These are phyloP conservation scores for Laterallus jamaicensis DNA, from an alignment of 2,113 vertebrate species.

Conservation along the genomic window DNA sequence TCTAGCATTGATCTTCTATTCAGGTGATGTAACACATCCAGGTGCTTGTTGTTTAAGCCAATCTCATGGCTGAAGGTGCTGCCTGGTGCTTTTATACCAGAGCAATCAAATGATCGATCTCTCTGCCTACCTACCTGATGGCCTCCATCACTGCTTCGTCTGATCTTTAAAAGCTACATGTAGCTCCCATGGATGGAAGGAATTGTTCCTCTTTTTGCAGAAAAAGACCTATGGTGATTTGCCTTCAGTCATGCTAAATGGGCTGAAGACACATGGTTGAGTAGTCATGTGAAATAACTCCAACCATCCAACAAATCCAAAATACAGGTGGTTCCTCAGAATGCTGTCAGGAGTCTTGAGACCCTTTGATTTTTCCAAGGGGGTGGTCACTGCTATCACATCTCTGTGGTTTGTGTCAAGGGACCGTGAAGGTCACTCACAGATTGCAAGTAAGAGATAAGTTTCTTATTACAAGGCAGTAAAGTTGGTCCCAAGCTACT, in stretches of 20 bases:
- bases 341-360: not conserved
- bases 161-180: not conserved
- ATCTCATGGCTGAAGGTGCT: not conserved
- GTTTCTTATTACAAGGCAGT: not conserved
- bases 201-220: not conserved
- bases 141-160: not conserved
- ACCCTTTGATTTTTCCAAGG: not conserved
- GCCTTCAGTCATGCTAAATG: not conserved
- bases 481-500: not conserved
- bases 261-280: not conserved
- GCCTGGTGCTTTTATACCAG: not conserved
- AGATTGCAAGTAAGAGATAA: not conserved
- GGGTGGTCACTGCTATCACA: not conserved
- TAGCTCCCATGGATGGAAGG: not conserved
- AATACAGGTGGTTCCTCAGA: constrained; percentile 17
- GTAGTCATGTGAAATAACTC: not conserved
- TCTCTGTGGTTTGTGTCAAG: not conserved
- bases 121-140: not conserved
- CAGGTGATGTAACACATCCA: rapidly evolving
- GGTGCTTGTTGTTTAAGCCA: not conserved
- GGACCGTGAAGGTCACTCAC: not conserved
- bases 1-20: not conserved
- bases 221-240: not conserved
- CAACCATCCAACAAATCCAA: not conserved
- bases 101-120: not conserved